A percentile compares a stretch with the other conserved stretches of the same genome.
Conservation (phyloP, 2,888 invertebrate genomes). For the Hirtodrosophila histrioides region DNA sequence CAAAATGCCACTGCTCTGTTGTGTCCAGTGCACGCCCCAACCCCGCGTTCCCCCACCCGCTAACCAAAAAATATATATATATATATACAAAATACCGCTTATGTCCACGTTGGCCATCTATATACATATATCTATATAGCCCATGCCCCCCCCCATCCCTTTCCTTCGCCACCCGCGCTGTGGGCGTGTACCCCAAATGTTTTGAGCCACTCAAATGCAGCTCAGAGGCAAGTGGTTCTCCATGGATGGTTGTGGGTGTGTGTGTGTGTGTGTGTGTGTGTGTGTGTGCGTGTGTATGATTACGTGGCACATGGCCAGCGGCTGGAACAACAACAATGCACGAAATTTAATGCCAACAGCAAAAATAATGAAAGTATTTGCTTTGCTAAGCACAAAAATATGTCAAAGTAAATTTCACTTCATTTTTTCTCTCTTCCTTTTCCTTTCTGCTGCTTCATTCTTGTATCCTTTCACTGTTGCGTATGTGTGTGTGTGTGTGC, state of each 20-base stretch:
- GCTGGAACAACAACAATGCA: conserved; percentile 64
- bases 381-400: conserved; percentile 82
- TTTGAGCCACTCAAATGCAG: conserved; percentile 79
- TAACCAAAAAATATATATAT: conserved; percentile 5
- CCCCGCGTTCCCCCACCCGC: background rate
- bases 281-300: conserved; percentile 34
- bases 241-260: conserved; percentile 16
- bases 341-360: conserved; percentile 79
- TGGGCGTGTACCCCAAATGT: conserved; percentile 73
- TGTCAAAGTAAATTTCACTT: conserved; percentile 81
- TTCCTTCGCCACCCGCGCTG: conserved; percentile 2
- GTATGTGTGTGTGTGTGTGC: conserved; percentile 7
- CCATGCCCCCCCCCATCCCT: background rate
- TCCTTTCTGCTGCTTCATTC: conserved; percentile 21
- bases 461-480: conserved; percentile 52
- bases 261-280: conserved; percentile 10
- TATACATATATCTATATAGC: conserved; percentile 5
- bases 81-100: conserved; percentile 35
- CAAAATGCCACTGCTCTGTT: conserved; percentile 34
- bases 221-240: conserved; percentile 50
- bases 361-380: conserved; percentile 82
- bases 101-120: conserved; percentile 42
- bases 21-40: background rate
- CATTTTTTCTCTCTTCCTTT: conserved; percentile 49
- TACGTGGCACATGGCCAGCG: conserved; percentile 50